Evolutionary conservation across 2,888 invertebrate genomes (phyloP).

Genomic region (Polyommatus iphigenia): DNA sequence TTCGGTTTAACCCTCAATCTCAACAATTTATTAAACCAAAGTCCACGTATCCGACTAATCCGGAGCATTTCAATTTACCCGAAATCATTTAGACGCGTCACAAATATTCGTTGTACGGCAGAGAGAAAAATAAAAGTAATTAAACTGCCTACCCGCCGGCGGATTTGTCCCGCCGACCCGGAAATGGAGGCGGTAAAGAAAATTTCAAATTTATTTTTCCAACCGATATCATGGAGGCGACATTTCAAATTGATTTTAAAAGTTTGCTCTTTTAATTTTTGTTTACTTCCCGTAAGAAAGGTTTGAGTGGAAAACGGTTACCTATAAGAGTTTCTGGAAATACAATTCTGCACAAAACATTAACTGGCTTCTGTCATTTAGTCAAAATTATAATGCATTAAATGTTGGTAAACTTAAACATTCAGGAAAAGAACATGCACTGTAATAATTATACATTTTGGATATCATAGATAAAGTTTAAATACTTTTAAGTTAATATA

Average conservation of each 20-base stretch:
- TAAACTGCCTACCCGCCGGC: constrained; percentile 52
- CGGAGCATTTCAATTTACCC: constrained; percentile 38
- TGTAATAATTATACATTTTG: no score
- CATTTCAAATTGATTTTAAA: constrained; percentile 30
- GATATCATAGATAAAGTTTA: no score
- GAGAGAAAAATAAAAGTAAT: constrained; percentile 62
- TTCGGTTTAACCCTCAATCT: not conserved
- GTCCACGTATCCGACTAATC: not conserved
- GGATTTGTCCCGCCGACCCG: constrained; percentile 50
- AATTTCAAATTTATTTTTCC: constrained; percentile 43
- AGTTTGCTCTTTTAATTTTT: constrained; percentile 25
- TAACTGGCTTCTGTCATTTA: not conserved
- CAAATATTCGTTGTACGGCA: constrained; percentile 48
- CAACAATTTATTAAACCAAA: not conserved
- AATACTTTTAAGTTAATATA: no score
- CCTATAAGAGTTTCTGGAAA: not conserved
- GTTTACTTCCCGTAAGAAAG: constrained; percentile 3
- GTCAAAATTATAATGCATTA: not conserved
- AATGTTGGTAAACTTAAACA: not conserved
- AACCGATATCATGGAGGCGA: constrained; percentile 38
- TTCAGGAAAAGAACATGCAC: no score
- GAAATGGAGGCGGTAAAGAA: constrained; percentile 46
- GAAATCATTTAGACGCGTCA: constrained; percentile 43
- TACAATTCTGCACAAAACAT: not conserved
- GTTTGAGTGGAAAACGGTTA: not conserved